Evolutionary conservation across 2,888 invertebrate species (phyloP).

Genomic region (Sinohyriopsis cumingii): DNA sequence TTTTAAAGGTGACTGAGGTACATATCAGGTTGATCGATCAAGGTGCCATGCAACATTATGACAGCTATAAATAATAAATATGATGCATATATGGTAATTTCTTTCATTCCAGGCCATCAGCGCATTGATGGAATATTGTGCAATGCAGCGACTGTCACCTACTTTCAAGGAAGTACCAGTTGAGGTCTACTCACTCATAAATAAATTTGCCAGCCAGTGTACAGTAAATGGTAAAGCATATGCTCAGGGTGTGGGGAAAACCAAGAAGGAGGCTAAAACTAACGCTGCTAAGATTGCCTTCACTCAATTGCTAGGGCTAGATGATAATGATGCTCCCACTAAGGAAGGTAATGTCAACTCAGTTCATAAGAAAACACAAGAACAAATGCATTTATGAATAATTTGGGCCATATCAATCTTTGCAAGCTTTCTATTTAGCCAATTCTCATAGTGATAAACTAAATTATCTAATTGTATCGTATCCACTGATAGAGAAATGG

Average conservation of each 20-base stretch:
- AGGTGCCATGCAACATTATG: too few relatives aligned
- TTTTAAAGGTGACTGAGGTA: too few relatives aligned
- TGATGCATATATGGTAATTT: neutral
- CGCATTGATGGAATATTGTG: constrained; percentile 59
- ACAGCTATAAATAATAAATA: too few relatives aligned
- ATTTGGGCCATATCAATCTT: too few relatives aligned
- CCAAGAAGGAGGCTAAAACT: constrained; percentile 69
- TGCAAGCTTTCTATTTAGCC: too few relatives aligned
- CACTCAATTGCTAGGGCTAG: constrained; percentile 49
- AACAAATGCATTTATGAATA: too few relatives aligned
- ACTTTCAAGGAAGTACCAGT: constrained; percentile 55
- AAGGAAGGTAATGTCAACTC: constrained; percentile 29
- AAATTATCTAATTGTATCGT: too few relatives aligned
- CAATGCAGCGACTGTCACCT: constrained; percentile 37
- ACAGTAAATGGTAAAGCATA: constrained; percentile 52
- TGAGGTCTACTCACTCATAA: constrained; percentile 31
- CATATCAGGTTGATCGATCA: too few relatives aligned
- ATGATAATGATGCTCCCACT: constrained; percentile 40
- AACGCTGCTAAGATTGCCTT: constrained; percentile 63
- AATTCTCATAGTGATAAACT: too few relatives aligned
- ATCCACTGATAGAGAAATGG: too few relatives aligned
- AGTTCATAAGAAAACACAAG: too few relatives aligned
- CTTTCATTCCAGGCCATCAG: constrained; percentile 51
- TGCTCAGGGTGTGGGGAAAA: constrained; percentile 61
- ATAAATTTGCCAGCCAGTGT: constrained; percentile 59